Percentiles rank a stretch among this genome's conserved stretches.
Evolutionary conservation across 2,113 vertebrate species (phyloP).

Genomic region (Prionailurus viverrinus): DNA sequence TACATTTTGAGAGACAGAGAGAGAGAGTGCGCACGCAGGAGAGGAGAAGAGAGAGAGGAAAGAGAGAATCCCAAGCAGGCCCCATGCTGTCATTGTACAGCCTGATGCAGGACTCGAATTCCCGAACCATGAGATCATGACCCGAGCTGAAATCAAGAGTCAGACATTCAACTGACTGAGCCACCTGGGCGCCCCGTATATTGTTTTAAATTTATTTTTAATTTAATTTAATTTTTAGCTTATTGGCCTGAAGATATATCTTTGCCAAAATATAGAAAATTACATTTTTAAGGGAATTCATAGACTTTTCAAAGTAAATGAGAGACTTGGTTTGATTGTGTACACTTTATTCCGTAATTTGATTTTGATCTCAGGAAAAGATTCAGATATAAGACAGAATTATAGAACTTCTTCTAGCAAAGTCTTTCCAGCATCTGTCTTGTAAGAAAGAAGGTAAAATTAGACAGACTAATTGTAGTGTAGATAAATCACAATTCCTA

Average conservation of each 20-base stretch:
- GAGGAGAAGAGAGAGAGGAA: no score
- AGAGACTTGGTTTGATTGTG: neutral
- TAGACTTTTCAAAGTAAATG: constrained; percentile 42
- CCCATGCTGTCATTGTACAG: no score
- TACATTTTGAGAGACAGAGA: neutral
- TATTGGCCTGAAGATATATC: neutral
- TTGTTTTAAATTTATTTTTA: no score
- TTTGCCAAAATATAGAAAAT: neutral
- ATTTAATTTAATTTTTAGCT: neutral
- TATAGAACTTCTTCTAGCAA: neutral
- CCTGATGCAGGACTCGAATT: no score
- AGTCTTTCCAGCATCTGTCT: neutral
- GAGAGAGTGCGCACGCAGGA: no score
- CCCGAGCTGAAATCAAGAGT: no score
- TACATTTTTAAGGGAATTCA: neutral
- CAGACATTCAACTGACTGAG: no score
- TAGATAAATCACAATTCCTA: neutral
- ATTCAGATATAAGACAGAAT: neutral
- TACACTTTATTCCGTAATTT: neutral
- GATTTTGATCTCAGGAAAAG: constrained; percentile 27
- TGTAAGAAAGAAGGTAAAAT: neutral
- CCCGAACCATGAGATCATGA: no score
- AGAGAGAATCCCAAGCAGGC: no score
- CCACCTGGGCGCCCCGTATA: no score
- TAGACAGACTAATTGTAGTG: neutral